Conservation (phyloP, 2,113 vertebrate species). For the Tiliqua scincoides region DNA sequence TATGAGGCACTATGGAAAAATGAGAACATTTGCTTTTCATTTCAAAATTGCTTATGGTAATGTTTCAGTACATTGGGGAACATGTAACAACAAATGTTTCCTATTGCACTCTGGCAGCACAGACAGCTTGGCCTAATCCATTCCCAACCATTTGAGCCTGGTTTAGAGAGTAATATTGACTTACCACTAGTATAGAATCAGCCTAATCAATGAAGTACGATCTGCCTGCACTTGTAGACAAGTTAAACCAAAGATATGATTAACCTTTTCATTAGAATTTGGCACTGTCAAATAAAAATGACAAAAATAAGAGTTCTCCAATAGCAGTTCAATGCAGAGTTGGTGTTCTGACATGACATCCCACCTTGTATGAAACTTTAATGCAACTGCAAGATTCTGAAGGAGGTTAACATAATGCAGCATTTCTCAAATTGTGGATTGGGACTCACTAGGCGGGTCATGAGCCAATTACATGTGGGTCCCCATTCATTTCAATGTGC, state of each 20-base stretch:
- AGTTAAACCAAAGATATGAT: background rate
- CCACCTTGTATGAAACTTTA: background rate
- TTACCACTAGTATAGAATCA: background rate
- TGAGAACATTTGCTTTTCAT: slow-evolving; percentile 7
- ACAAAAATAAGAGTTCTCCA: background rate
- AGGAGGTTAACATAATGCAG: background rate
- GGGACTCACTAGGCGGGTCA: too few species aligned
- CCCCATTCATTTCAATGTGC: too few species aligned
- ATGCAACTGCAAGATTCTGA: background rate
- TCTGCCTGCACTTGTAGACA: background rate
- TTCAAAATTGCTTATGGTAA: background rate
- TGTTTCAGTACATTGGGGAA: background rate
- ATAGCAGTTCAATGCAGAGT: background rate
- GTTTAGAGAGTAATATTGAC: background rate
- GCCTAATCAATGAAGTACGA: background rate
- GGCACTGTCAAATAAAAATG: background rate
- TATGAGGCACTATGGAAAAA: background rate
- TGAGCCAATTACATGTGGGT: too few species aligned
- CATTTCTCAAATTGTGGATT: too few species aligned
- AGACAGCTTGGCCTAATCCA: background rate
- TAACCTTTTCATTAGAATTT: background rate
- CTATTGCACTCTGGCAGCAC: background rate
- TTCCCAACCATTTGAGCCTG: background rate
- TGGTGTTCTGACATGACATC: background rate
- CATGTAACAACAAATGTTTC: slow-evolving; percentile 3